Conservation (phyloP, 2,888 invertebrate genomes). For the Nematopogon swammerdamellus region DNA sequence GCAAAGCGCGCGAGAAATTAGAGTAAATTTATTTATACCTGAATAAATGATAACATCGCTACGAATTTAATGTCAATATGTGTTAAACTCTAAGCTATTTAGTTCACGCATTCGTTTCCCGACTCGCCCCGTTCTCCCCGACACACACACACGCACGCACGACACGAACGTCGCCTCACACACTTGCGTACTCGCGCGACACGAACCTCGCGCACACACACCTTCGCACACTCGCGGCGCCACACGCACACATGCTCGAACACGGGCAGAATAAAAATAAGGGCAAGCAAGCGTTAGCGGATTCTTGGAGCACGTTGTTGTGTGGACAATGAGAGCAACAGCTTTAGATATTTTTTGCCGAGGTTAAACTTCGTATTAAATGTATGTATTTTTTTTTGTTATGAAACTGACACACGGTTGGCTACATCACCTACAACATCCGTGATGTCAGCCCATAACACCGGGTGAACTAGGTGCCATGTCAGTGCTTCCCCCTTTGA, state of each 20-base stretch:
- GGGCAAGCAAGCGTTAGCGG: background rate
- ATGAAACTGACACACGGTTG: too few species aligned
- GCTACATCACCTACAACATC: too few species aligned
- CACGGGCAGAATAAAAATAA: background rate
- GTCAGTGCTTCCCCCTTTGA: too few species aligned
- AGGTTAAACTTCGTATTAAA: too few species aligned
- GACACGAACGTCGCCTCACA: constrained; percentile 8
- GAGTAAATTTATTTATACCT: constrained; percentile 45
- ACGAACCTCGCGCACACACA: constrained; percentile 18
- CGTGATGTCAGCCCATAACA: too few species aligned
- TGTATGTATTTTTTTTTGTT: too few species aligned
- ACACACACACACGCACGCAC: constrained; percentile 1
- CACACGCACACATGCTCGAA: constrained; percentile 21
- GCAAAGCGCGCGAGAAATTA: constrained; percentile 20
- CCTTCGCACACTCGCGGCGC: constrained; percentile 14
- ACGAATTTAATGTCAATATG: constrained; percentile 58
- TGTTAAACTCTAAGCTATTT: constrained; percentile 59
- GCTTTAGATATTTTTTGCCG: too few species aligned
- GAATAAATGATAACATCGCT: constrained; percentile 56
- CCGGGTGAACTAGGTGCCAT: too few species aligned
- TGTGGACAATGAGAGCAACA: too few species aligned
- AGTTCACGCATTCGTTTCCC: constrained; percentile 51
- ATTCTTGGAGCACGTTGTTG: too few species aligned
- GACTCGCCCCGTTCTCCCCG: constrained; percentile 19
- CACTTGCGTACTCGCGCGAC: constrained; percentile 22